Base-by-base conservation (phyloP, 1,140 invertebrate species). In the Lordiphosa mommai region DNA sequence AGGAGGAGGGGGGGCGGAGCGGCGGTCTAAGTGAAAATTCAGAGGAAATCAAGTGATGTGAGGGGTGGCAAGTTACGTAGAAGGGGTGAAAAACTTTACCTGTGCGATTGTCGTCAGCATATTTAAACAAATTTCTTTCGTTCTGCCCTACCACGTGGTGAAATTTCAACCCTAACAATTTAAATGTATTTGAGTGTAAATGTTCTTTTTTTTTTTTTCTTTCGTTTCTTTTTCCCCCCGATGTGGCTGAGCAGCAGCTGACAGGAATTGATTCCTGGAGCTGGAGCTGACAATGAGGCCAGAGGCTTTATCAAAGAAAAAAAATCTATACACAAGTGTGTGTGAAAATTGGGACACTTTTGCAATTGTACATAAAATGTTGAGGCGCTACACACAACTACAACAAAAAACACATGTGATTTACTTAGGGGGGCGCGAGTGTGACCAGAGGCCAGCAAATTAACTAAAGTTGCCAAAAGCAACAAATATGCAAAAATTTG, bases 121-220 rank as follows among this genome's bases (percentile, higher is more conserved):
- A n/a, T 41, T 12, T 33, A 10, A 4, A 5, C 8, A 33, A 34
- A 4, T 36, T 29, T 32, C 7, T 36, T 33, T 30, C 43, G 32
- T 30, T 37, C 10, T 49, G 61, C 61, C 51, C 68, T 14, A 85
- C 72, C 77, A 84, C 77, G 77, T 84, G 77, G 77, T 84, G 68
- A 65, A 84, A 80, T 80, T 84, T 77, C 77, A 84, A 84, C 77
- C 79, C 77, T 72, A 84, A 84, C 63, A 84, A 72, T 71, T 63
- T 36, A 63, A 57, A 50, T 38, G 30, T 46, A 58, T 64, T 55
- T 51, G 51, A n/a, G n/a, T 17, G 12, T 36, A 16, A 27, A 27
- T 27, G 20, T 23, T 23, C 1, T 27, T 27, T 27, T 27, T 27
- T 27, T 4, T n/a, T n/a, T n/a, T n/a, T n/a, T n/a, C n/a, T n/a